A percentile compares a stretch with the other conserved stretches of the same genome.
Conservation (phyloP, 2,888 invertebrate genomes). For the Cephus rjabovi region DNA sequence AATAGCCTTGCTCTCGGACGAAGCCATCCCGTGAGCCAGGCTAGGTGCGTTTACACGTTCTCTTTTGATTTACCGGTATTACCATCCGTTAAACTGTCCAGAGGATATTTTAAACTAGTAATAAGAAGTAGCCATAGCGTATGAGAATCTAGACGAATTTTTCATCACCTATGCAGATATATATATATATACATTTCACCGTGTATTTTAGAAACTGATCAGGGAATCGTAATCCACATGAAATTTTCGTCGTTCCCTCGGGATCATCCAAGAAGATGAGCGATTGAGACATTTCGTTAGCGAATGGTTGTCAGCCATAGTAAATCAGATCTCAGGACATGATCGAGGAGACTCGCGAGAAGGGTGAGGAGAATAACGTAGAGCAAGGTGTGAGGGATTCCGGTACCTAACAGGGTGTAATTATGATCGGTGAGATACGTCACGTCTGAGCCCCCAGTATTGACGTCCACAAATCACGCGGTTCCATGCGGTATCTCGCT, state of each 20-base stretch:
- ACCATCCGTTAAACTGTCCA: conserved; percentile 2
- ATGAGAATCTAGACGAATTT: neutral
- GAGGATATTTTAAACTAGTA: neutral
- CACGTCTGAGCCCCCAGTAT: conserved; percentile 61
- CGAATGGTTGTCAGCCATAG: conserved; percentile 12
- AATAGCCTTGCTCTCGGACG: conserved; percentile 46
- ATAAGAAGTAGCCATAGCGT: neutral
- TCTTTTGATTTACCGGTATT: conserved; percentile 1
- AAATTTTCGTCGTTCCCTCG: neutral
- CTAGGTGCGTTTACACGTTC: neutral
- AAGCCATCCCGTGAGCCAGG: neutral
- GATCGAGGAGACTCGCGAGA: conserved; percentile 2
- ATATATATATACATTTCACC: neutral
- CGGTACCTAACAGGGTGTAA: conserved; percentile 61
- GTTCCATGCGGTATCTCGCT: conserved; percentile 54
- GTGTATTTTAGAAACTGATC: neutral
- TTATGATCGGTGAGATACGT: conserved; percentile 67
- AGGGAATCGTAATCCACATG: neutral
- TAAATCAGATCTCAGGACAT: conserved; percentile 21
- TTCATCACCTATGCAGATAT: conserved; percentile 2
- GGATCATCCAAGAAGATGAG: neutral
- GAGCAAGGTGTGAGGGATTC: conserved; percentile 26
- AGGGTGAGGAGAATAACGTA: neutral
- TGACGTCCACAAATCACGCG: conserved; percentile 65
- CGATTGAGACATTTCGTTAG: conserved; percentile 17